Percentiles rank a stretch among this genome's conserved stretches.
These are phyloP conservation scores for Nesometra sesokonis DNA, from an alignment of 35 echinoderm and acorn worm genomes.

Conservation along the genomic window DNA sequence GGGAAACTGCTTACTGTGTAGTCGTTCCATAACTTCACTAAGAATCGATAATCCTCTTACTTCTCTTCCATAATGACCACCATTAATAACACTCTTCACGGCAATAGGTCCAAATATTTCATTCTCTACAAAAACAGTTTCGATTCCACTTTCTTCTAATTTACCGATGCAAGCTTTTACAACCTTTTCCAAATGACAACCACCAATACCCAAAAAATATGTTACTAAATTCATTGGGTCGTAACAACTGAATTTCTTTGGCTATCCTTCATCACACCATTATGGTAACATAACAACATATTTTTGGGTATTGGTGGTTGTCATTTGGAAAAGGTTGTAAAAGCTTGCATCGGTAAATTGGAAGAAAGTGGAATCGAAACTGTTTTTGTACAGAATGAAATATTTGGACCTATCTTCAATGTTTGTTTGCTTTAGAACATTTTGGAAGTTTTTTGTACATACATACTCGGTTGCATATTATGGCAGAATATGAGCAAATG, in stretches of 20 bases:
- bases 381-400: not conserved
- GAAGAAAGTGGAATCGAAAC: not conserved
- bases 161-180: not conserved
- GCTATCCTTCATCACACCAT: constrained; percentile 1
- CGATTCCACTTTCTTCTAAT: not conserved
- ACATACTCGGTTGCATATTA: not conserved
- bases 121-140: not conserved
- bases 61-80: not conserved
- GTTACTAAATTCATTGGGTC: not conserved
- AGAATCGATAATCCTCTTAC: too few species aligned
- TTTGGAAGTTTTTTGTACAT: not conserved
- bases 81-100: not conserved
- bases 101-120: not conserved
- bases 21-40: too few species aligned
- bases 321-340: constrained; percentile 1
- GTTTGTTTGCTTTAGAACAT: not conserved
- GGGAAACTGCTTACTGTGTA: too few species aligned
- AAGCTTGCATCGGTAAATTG: not conserved
- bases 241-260: constrained; percentile 1
- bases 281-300: not conserved
- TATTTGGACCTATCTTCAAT: not conserved
- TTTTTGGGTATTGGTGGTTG: not conserved
- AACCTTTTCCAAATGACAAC: constrained; percentile 3
- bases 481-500: not conserved
- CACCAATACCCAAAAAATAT: constrained; percentile 6